Evolutionary conservation across 1,140 invertebrate genomes (phyloP).

Genomic region (Brachionus manjavacas): DNA sequence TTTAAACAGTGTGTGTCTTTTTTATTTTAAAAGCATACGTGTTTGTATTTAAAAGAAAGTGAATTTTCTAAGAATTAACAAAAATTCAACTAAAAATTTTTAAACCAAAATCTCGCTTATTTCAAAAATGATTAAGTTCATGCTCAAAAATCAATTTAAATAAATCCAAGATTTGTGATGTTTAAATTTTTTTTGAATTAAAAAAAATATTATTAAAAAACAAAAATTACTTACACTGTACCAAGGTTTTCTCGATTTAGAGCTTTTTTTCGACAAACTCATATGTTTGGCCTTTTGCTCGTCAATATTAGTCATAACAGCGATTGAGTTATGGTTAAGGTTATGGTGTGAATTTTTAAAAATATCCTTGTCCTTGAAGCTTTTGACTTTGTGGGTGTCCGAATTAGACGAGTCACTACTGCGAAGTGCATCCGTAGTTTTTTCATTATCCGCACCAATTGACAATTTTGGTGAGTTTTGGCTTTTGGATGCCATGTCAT

Average conservation of each 20-base stretch:
- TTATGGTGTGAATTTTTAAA: background rate
- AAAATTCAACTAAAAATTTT: background rate
- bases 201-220: no score
- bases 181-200: no score
- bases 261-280: conserved; percentile 4
- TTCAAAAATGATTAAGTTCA: background rate
- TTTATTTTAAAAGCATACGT: background rate
- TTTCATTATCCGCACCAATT: background rate
- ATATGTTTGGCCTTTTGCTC: background rate
- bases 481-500: background rate
- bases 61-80: background rate
- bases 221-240: conserved; percentile 42
- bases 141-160: no score
- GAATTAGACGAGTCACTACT: background rate
- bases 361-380: background rate
- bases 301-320: background rate
- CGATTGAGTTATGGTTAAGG: background rate
- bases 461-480: background rate
- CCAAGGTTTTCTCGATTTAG: conserved; percentile 31
- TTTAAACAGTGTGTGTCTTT: background rate
- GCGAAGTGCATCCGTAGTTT: background rate
- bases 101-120: background rate
- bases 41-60: background rate
- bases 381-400: background rate
- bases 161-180: no score